These are phyloP conservation scores for Chromobotia macracanthus DNA, from an alignment of 2,797 vertebrate genomes.

Conservation along the genomic window DNA sequence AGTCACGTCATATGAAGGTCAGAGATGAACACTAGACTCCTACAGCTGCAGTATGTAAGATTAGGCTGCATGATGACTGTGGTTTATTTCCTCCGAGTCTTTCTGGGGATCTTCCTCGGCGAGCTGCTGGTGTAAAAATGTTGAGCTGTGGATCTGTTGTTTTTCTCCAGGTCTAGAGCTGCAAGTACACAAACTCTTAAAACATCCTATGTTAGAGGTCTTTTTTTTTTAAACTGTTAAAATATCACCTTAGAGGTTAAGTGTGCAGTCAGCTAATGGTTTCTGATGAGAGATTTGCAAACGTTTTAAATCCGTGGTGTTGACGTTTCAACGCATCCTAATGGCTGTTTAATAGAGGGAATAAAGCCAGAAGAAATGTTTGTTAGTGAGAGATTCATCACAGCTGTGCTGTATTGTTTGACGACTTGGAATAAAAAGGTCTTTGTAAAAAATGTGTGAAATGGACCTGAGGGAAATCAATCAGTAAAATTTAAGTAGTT, in stretches of 20 bases:
- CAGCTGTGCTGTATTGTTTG: conserved; percentile 17
- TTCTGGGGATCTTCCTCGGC: conserved; percentile 61
- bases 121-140: conserved; percentile 61
- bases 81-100: conserved; percentile 22
- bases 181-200: not conserved
- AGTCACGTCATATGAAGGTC: not conserved
- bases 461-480: not conserved
- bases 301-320: not conserved
- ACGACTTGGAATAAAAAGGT: not conserved
- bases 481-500: not conserved
- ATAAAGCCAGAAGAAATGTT: conserved; percentile 13
- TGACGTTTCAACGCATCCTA: conserved; percentile 31
- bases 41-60: not conserved
- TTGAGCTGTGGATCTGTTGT: conserved; percentile 62
- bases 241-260: conserved; percentile 3
- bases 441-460: not conserved
- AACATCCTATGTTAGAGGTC: not conserved
- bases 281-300: conserved; percentile 32
- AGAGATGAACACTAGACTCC: not conserved
- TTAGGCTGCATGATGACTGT: not conserved
- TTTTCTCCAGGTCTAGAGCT: conserved; percentile 70
- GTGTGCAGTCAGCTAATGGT: conserved; percentile 9
- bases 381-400: conserved; percentile 20
- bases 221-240: not conserved
- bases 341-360: conserved; percentile 23